These are phyloP conservation scores for Folsomia manolachei DNA, from an alignment of 2,888 invertebrate species.

Conservation along the genomic window DNA sequence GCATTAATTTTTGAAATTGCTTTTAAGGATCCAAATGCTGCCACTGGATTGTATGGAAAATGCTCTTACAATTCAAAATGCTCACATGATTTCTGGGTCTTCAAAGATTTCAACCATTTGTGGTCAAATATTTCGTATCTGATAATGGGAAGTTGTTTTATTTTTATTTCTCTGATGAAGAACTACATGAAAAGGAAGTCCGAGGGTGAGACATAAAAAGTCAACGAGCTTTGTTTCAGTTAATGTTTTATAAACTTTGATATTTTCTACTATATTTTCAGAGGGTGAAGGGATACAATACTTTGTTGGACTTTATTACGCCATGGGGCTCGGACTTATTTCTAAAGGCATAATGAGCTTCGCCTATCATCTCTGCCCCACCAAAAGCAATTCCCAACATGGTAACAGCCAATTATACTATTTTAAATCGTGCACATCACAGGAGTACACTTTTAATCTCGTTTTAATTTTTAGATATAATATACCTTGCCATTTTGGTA, in stretches of 20 bases:
- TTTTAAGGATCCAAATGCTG: not conserved
- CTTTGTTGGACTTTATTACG: not conserved
- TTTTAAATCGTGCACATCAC: too few relatives aligned
- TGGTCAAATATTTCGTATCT: slow-evolving; percentile 80
- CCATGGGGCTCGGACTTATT: slow-evolving; percentile 9
- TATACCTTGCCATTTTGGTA: not conserved
- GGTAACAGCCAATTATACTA: not conserved
- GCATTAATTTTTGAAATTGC: not conserved
- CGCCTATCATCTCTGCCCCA: not conserved
- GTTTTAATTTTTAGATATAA: slow-evolving; percentile 1
- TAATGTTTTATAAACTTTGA: not conserved
- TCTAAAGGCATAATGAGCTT: not conserved
- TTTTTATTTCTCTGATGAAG: slow-evolving; percentile 58
- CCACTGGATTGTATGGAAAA: not conserved
- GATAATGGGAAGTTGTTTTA: slow-evolving; percentile 71
- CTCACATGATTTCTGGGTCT: slow-evolving; percentile 70
- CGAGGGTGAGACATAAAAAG: not conserved
- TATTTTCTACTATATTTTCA: not conserved
- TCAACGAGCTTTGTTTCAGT: not conserved
- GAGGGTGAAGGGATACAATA: slow-evolving; percentile 3
- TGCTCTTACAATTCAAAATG: slow-evolving; percentile 89
- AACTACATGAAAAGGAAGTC: not conserved
- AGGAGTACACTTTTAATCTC: too few relatives aligned
- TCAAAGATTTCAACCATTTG: slow-evolving; percentile 82
- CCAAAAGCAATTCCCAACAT: slow-evolving; percentile 12